Evolutionary conservation across 1,140 invertebrate species (phyloP).

Genomic region (Onthophagus taurus): DNA sequence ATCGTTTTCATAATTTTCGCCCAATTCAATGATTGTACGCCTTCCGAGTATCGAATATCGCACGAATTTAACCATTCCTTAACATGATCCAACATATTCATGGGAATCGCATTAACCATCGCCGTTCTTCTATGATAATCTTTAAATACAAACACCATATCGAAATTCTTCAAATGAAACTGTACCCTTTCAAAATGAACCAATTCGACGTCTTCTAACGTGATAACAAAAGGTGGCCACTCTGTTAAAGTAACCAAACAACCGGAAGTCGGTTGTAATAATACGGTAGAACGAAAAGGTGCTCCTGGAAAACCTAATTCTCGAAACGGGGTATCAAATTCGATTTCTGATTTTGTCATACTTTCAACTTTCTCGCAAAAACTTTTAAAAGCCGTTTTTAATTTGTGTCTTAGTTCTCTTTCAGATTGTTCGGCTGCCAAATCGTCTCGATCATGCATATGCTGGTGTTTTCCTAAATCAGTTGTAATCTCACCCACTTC

Average conservation of each 20-base stretch:
- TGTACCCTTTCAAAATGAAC: slow-evolving; percentile 99
- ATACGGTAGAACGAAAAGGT: slow-evolving; percentile 92
- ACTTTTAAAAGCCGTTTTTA: slow-evolving; percentile 96
- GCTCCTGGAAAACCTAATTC: slow-evolving; percentile 96
- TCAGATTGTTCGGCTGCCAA: slow-evolving; percentile 97
- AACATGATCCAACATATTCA: slow-evolving; percentile 97
- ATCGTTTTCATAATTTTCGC: slow-evolving; percentile 99
- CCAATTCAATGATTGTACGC: slow-evolving; percentile 98
- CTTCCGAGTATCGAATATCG: slow-evolving; percentile 76
- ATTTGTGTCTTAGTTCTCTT: slow-evolving; percentile 88
- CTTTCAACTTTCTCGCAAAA: slow-evolving; percentile 97
- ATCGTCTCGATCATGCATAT: slow-evolving; percentile 99
- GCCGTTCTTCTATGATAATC: slow-evolving; percentile 90
- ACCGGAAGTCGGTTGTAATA: slow-evolving; percentile 93
- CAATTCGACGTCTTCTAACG: slow-evolving; percentile 93
- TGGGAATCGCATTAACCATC: slow-evolving; percentile 97
- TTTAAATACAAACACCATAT: slow-evolving; percentile 99
- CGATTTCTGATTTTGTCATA: slow-evolving; percentile 93
- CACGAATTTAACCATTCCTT: slow-evolving; percentile 92
- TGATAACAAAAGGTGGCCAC: slow-evolving; percentile 98
- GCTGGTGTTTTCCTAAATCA: slow-evolving; percentile 97
- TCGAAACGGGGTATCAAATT: slow-evolving; percentile 98
- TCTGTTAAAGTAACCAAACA: slow-evolving; percentile 96
- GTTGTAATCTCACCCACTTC: slow-evolving; percentile 99
- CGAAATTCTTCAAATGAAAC: slow-evolving; percentile 98